Percentiles rank a stretch among this genome's conserved stretches.
These are phyloP conservation scores for Ptilorrhoa leucosticta DNA, from an alignment of 2,113 vertebrate genomes.

Conservation along the genomic window DNA sequence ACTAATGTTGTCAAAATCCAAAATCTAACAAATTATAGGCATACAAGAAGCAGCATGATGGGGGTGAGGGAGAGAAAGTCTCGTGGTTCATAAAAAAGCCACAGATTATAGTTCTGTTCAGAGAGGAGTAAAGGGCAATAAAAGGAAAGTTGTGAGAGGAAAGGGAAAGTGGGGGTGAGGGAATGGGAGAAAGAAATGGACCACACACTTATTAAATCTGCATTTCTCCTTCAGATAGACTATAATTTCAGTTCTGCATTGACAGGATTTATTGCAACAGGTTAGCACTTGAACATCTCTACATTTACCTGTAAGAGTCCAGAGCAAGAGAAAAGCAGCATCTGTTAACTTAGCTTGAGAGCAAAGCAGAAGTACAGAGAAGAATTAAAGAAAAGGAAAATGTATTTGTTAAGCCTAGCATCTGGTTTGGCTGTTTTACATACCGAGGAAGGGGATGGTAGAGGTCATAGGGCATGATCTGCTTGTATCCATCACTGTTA, in stretches of 20 bases:
- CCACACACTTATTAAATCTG: background rate
- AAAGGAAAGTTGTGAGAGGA: background rate
- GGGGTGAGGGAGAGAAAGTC: background rate
- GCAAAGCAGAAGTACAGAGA: slow-evolving; percentile 1
- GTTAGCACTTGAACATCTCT: background rate
- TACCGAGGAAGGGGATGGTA: slow-evolving; percentile 98
- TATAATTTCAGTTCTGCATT: background rate
- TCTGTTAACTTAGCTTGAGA: slow-evolving; percentile 5
- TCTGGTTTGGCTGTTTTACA: slow-evolving; percentile 69
- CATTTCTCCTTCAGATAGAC: background rate
- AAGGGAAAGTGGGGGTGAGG: fast-evolving
- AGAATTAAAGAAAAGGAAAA: background rate
- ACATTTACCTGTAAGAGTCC: background rate
- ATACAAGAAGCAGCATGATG: background rate
- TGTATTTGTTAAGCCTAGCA: slow-evolving; percentile 49
- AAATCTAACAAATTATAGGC: background rate
- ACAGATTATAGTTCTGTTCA: background rate
- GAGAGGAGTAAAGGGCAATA: background rate
- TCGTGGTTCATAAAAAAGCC: background rate
- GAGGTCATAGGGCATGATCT: slow-evolving; percentile 99
- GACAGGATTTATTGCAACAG: slow-evolving; percentile 1
- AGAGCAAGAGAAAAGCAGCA: slow-evolving; percentile 3
- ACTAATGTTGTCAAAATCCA: background rate
- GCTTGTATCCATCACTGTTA: slow-evolving; percentile 98
- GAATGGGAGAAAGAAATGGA: background rate